Evolutionary conservation across 2,888 invertebrate genomes (phyloP), one percentile per base, ranked within the genome.

Genomic region (Cinara cedri): DNA sequence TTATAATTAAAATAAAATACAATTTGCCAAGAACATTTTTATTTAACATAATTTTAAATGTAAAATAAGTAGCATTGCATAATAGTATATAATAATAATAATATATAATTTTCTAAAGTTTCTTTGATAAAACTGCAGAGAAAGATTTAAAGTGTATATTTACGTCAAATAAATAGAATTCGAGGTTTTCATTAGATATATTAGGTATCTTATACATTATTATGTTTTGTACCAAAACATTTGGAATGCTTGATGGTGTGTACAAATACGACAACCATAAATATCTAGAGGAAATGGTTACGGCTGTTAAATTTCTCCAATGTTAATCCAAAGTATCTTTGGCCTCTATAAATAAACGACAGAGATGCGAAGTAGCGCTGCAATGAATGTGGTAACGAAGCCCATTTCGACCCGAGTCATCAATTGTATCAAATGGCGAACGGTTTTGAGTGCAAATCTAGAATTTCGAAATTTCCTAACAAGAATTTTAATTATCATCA

Each of bases 291-390:
- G 60, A n/a, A 46, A 19, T 44, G 51, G 34, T 51, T 4, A 16
- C 42, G 16, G 26, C 19, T 13, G 46, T 76, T 57, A 46, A 24
- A 66, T 57, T 62, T 51, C 51, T 62, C 44, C 75, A 21, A 55
- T 51, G 75, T 65, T 75, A 62, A 75, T 65, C 54, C 65, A 44
- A 75, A 66, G 24, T 75, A 72, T 60, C 46, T 60, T 72, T 72
- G 60, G 55, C 65, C 65, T 55, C 65, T 66, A 66, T 65, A 65
- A 75, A 75, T 66, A 76, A 76, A 76, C 46, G 24, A 68, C 14
- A 66, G 42, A 11, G 13, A 21, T 19, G 54, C 60, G 24, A 24
- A 34, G 51, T 49, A 21, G 49, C 24, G 10, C 44, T 4, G 44
- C 66, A 42, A 66, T 19, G 57, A 76, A 66, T 57, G 63, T 14